Evolutionary conservation across 2,888 invertebrate species (phyloP).

Genomic region (Myopa tessellatipennis): DNA sequence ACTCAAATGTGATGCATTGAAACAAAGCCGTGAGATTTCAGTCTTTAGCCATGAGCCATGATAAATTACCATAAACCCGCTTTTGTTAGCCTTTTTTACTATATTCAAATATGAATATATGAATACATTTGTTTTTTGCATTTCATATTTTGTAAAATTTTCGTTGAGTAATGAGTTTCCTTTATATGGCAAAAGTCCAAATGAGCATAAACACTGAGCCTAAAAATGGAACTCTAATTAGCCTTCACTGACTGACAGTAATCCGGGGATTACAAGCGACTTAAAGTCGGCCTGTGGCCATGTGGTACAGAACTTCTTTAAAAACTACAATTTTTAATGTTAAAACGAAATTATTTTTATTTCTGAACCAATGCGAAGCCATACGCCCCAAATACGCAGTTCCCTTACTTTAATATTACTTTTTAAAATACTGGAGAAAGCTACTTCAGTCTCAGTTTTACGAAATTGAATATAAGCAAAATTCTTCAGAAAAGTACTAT

Average conservation of each 20-base stretch:
- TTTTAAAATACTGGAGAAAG: too few relatives aligned
- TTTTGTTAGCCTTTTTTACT: neutral
- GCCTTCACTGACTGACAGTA: slow-evolving; percentile 17
- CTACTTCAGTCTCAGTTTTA: too few relatives aligned
- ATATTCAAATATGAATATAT: neutral
- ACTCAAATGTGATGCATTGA: neutral
- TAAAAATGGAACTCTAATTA: slow-evolving; percentile 23
- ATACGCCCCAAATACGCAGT: too few relatives aligned
- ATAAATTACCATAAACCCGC: slow-evolving; percentile 5
- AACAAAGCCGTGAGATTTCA: neutral
- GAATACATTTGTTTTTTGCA: neutral
- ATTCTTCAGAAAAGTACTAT: too few relatives aligned
- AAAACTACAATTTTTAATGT: too few relatives aligned
- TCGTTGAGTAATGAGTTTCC: slow-evolving; percentile 25
- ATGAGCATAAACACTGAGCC: neutral
- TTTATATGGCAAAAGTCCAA: neutral
- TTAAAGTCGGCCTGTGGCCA: neutral
- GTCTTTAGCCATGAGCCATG: neutral
- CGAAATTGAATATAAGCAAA: too few relatives aligned
- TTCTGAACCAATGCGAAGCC: too few relatives aligned
- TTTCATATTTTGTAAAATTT: neutral
- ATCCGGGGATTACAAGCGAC: slow-evolving; percentile 32
- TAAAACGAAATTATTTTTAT: too few relatives aligned
- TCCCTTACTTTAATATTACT: too few relatives aligned
- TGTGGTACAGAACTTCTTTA: too few relatives aligned